Percentiles rank a stretch among this genome's conserved stretches.
Conservation (phyloP, 2,113 vertebrate genomes). For the Macaca fascicularis region DNA sequence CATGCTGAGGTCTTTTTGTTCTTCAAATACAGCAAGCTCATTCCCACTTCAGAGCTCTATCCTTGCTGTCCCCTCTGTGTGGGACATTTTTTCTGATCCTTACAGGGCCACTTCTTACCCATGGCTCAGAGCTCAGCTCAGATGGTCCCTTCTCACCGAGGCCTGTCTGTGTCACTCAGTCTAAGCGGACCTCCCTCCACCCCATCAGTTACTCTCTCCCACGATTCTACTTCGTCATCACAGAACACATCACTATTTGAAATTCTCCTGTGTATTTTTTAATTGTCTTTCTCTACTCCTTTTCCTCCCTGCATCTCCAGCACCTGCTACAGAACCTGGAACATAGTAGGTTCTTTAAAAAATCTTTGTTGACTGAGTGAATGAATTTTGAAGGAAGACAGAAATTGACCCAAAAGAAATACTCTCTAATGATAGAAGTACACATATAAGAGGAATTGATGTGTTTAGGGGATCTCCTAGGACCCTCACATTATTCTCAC, state of each 20-base stretch:
- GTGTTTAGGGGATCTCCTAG: neutral
- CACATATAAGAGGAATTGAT: neutral
- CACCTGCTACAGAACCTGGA: neutral
- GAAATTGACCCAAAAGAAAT: neutral
- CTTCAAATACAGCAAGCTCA: neutral
- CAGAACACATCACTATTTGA: neutral
- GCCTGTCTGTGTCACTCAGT: neutral
- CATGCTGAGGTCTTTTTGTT: neutral
- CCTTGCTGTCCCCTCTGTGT: rapidly evolving
- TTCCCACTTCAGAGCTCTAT: neutral
- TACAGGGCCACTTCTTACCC: neutral
- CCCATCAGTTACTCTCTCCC: too few species aligned
- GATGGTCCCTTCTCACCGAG: neutral
- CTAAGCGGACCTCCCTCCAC: neutral
- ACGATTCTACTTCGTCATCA: neutral
- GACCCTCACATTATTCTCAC: neutral
- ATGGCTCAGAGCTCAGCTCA: neutral
- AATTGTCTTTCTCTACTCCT: neutral
- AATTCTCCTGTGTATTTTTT: neutral
- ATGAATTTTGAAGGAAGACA: neutral
- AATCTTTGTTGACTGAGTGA: neutral
- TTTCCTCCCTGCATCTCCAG: neutral
- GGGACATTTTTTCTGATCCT: neutral
- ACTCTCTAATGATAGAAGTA: neutral
- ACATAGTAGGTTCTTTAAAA: neutral